Evolutionary conservation across 2,888 invertebrate species (phyloP).

Genomic region (Heliconius ismenius): DNA sequence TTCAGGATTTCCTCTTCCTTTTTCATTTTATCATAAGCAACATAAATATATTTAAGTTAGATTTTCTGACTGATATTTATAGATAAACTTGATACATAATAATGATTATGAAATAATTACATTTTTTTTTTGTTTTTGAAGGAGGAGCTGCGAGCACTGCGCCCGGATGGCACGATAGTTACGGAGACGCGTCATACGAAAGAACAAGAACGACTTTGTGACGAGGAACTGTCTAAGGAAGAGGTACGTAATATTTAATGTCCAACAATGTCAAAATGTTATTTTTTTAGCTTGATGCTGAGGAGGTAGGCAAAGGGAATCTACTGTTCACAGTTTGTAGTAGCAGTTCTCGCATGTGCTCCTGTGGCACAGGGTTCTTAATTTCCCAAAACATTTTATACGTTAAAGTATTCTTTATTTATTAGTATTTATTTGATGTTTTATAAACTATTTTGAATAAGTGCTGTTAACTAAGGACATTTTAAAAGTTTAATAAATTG

Average conservation of each 20-base stretch:
- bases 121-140: constrained; percentile 47
- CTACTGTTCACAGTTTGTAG: too few species aligned
- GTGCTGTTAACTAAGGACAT: not conserved
- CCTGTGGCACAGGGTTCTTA: too few species aligned
- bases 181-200: constrained; percentile 92
- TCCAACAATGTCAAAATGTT: too few species aligned
- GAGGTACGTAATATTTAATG: constrained; percentile 60
- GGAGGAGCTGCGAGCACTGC: constrained; percentile 88
- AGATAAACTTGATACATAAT: not conserved
- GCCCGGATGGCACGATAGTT: constrained; percentile 91
- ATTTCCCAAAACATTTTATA: too few species aligned
- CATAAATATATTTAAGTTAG: too few species aligned
- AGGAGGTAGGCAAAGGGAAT: too few species aligned
- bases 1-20: not conserved
- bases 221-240: constrained; percentile 88
- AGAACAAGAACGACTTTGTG: constrained; percentile 91
- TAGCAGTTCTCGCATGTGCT: too few species aligned
- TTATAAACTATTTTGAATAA: not conserved
- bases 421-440: too few species aligned
- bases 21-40: not conserved
- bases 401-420: too few species aligned
- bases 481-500: constrained; percentile 20
- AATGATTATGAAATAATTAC: not conserved
- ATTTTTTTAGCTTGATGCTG: too few species aligned
- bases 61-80: too few species aligned